These are phyloP conservation scores for Caradrina kadenii DNA, from an alignment of 2,888 invertebrate species.

Conservation along the genomic window DNA sequence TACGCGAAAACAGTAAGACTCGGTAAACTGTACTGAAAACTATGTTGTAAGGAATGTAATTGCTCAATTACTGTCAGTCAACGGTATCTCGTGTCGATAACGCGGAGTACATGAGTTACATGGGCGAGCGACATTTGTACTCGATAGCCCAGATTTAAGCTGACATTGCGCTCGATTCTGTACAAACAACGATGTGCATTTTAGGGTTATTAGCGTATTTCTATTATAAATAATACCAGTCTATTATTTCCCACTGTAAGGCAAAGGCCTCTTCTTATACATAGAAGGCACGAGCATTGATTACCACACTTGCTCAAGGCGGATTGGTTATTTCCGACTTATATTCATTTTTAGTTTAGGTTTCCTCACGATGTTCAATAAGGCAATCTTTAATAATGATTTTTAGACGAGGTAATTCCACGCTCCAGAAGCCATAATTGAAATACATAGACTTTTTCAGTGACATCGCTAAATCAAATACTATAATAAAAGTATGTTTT, in stretches of 20 bases:
- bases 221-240: background rate
- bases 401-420: too few relatives aligned
- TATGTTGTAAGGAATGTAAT: conserved; percentile 82
- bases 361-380: too few relatives aligned
- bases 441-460: too few relatives aligned
- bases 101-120: conserved; percentile 45
- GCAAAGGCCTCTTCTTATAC: too few relatives aligned
- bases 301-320: too few relatives aligned
- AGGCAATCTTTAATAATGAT: background rate
- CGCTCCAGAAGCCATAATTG: too few relatives aligned
- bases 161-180: conserved; percentile 76
- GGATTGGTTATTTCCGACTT: too few relatives aligned
- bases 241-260: too few relatives aligned
- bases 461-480: too few relatives aligned
- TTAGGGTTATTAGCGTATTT: conserved; percentile 5
- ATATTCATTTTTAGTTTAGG: too few relatives aligned
- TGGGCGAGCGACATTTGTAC: conserved; percentile 59
- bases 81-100: conserved; percentile 71
- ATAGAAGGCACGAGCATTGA: too few relatives aligned
- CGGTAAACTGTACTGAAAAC: conserved; percentile 38
- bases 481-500: too few relatives aligned
- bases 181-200: conserved; percentile 19
- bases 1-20: conserved; percentile 9
- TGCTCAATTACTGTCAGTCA: conserved; percentile 82
- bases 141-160: conserved; percentile 78